Evolutionary conservation across 2,888 invertebrate genomes (phyloP), one percentile per base, ranked within the genome.

Genomic region (Ctena decussata): DNA sequence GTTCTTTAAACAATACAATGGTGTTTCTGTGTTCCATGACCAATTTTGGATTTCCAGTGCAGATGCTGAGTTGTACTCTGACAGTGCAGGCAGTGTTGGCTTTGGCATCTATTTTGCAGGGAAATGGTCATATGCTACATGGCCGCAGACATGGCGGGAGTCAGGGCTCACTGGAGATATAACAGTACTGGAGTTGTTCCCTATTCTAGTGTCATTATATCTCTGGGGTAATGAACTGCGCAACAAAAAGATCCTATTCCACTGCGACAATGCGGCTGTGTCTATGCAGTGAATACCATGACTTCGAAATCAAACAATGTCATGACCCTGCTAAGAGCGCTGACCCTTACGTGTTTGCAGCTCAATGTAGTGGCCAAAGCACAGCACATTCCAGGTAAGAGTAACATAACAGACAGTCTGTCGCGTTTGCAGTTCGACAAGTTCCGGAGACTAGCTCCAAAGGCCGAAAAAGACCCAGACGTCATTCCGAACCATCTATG

Each of bases 1-100:
- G 32, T 83, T 82, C 30, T 72, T 77, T n/a, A 32, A 60, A 21
- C 32, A 72, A 21, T 82, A 44, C 60, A 85, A 85, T 65, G 85
- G 82, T 0, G 41, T 82, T 0, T 75, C 77, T 3, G 37, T 82
- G 0, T 85, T 85, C 53, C 41, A 83, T 37, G 79, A 83, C 21
- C 27, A 41, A 12, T 76, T 32, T n/a, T 84, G 75, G 79, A 44
- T n/a, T n/a, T n/a, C n/a, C n/a, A n/a, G n/a, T n/a, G n/a, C n/a
- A n/a, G n/a, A n/a, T n/a, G n/a, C n/a, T n/a, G n/a, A n/a, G n/a
- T n/a, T n/a, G n/a, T n/a, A n/a, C n/a, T n/a, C n/a, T n/a, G n/a
- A n/a, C n/a, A n/a, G n/a, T n/a, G n/a, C n/a, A n/a, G n/a, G n/a
- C n/a, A n/a, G n/a, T n/a, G n/a, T n/a, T n/a, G n/a, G n/a, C n/a